These are phyloP conservation scores for Hippolais icterina DNA, from an alignment of 2,113 vertebrate genomes.

Conservation along the genomic window DNA sequence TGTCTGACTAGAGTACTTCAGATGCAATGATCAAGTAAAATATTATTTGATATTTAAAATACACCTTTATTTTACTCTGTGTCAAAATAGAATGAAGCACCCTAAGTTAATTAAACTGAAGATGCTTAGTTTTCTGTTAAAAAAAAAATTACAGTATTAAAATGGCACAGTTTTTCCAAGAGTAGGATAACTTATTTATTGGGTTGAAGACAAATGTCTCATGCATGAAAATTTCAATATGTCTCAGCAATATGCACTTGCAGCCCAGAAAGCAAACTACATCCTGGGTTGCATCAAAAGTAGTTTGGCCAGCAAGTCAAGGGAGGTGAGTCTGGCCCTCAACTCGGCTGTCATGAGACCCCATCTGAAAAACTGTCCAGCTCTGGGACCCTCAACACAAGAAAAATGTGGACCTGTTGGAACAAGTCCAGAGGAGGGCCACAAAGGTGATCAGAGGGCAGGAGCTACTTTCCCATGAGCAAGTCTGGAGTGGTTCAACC, in stretches of 20 bases:
- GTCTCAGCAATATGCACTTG: background rate
- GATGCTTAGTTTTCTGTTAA: background rate
- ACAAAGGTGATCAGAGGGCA: background rate
- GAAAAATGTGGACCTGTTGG: background rate
- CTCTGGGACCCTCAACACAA: background rate
- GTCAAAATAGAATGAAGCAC: background rate
- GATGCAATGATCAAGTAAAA: background rate
- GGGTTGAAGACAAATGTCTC: background rate
- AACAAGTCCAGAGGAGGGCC: background rate
- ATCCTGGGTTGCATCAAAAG: background rate
- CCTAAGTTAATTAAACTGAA: background rate
- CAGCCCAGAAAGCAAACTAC: background rate
- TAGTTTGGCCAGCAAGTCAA: background rate
- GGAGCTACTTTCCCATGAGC: background rate
- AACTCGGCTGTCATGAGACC: background rate
- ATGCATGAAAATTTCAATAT: background rate
- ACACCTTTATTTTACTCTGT: background rate
- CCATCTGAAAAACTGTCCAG: background rate
- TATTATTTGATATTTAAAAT: background rate
- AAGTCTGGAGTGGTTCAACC: too few relatives aligned
- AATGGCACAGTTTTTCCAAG: background rate
- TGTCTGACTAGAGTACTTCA: background rate
- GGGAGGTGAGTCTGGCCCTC: background rate
- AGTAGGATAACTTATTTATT: background rate
- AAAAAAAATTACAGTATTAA: background rate